Conservation (phyloP, 2,797 vertebrate genomes). For the Gallinago solitaria region DNA sequence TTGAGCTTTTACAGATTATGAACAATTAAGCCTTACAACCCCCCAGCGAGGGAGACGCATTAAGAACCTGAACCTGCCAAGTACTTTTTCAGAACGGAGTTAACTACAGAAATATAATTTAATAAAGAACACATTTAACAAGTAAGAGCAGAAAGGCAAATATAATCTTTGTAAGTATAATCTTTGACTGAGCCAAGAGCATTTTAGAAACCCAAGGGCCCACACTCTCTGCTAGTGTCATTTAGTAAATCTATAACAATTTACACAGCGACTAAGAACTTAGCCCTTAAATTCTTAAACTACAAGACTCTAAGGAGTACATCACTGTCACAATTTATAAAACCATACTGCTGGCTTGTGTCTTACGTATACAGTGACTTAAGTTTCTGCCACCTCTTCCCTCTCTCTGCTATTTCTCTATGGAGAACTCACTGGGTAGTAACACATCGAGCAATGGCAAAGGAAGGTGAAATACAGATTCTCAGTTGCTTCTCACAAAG, state of each 20-base stretch:
- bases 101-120: conserved; percentile 45
- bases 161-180: conserved; percentile 5
- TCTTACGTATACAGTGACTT: not conserved
- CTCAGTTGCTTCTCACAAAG: not conserved
- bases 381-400: not conserved
- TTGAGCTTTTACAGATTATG: conserved; percentile 20
- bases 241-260: conserved; percentile 42
- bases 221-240: not conserved
- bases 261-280: not conserved
- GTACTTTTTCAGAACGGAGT: not conserved
- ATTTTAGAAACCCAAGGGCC: conserved; percentile 39
- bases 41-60: conserved; percentile 8
- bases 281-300: not conserved
- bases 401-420: not conserved
- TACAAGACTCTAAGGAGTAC: not conserved
- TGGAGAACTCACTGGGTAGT: not conserved
- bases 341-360: not conserved
- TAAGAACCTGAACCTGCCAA: conserved; percentile 18
- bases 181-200: conserved; percentile 22
- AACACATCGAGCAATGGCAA: rapidly evolving
- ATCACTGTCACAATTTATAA: not conserved
- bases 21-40: conserved; percentile 55
- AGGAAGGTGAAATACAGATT: not conserved
- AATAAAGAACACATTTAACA: not conserved
- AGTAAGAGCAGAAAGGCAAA: conserved; percentile 40